Evolutionary conservation across 2,888 invertebrate species (phyloP).

Genomic region (Melolontha melolontha): DNA sequence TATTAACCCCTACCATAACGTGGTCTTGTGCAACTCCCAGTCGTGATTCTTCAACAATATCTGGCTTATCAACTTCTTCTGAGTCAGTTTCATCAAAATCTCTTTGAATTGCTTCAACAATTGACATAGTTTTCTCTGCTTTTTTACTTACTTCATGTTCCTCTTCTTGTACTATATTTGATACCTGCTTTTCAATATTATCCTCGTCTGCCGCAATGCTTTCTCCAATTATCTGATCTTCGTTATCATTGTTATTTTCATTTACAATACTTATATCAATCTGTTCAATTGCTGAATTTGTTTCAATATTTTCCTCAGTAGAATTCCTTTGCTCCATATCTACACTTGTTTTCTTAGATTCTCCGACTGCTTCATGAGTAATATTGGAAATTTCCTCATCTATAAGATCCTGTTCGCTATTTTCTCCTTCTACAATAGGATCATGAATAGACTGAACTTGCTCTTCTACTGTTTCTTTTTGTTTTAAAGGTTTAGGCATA

Average conservation of each 20-base stretch:
- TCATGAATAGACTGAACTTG: neutral
- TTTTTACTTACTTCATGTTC: neutral
- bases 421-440: conserved; percentile 9
- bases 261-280: neutral
- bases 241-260: neutral
- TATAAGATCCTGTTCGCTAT: neutral
- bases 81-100: conserved; percentile 43
- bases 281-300: neutral
- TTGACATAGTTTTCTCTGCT: conserved; percentile 20
- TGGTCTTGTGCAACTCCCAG: conserved; percentile 17
- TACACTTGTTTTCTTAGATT: neutral
- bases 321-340: neutral
- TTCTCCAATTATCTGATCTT: neutral
- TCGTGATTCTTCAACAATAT: neutral
- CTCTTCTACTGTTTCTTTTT: conserved; percentile 1
- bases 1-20: conserved; percentile 27
- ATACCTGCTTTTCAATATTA: conserved; percentile 35
- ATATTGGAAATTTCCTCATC: conserved; percentile 16
- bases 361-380: neutral
- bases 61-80: conserved; percentile 22
- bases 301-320: conserved; percentile 12
- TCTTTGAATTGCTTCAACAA: conserved; percentile 42
- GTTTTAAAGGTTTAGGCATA: neutral
- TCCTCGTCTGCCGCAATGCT: neutral
- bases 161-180: conserved; percentile 31